These are phyloP conservation scores for Lophius americanus DNA, from an alignment of 2,797 vertebrate genomes.

Conservation along the genomic window DNA sequence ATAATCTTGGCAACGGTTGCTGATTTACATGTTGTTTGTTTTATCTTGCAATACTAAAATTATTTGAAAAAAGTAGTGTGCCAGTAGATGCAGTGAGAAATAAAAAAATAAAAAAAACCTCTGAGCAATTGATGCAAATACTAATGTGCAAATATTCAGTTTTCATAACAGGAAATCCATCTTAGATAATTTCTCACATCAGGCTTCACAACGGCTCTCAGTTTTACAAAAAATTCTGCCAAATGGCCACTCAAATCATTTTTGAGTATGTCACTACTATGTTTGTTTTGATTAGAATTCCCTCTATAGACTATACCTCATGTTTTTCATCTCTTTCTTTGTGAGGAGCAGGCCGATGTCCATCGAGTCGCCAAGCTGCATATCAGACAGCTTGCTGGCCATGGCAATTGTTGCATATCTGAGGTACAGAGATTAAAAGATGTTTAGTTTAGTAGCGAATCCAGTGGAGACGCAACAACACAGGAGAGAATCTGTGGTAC, in stretches of 20 bases:
- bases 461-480: no score
- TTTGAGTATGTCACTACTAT: neutral
- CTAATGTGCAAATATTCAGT: slow-evolving; percentile 11
- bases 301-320: slow-evolving; percentile 80
- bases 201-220: neutral
- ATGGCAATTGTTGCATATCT: slow-evolving; percentile 96
- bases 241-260: neutral
- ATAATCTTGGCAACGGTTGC: neutral
- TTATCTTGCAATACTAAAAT: neutral
- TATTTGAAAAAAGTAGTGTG: no score
- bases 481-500: no score
- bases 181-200: neutral
- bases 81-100: no score
- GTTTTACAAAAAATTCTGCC: neutral
- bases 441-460: neutral
- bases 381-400: slow-evolving; percentile 94
- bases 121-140: slow-evolving; percentile 28
- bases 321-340: slow-evolving; percentile 93
- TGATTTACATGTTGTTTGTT: neutral
- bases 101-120: neutral
- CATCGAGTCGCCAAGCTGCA: slow-evolving; percentile 94
- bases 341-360: slow-evolving; percentile 93
- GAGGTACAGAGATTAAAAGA: slow-evolving; percentile 16
- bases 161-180: no score
- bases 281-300: neutral